These are phyloP conservation scores for Heteromyza rotundicornis DNA, from an alignment of 2,888 invertebrate species.

Conservation along the genomic window DNA sequence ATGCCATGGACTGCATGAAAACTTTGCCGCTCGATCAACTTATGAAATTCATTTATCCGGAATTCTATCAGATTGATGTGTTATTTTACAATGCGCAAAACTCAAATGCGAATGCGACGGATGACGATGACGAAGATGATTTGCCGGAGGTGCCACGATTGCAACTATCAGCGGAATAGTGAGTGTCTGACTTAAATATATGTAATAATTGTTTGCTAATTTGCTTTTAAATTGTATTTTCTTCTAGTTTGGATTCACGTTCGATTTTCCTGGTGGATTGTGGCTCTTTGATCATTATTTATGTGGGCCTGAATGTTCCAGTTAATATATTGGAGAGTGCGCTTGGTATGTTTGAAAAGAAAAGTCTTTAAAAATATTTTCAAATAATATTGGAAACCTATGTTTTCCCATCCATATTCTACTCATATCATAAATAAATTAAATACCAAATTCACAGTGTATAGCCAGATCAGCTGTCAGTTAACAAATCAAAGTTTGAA, in stretches of 20 bases:
- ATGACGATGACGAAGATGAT: slow-evolving; percentile 58
- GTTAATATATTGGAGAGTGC: slow-evolving; percentile 77
- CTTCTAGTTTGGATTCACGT: slow-evolving; percentile 73
- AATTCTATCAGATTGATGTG: slow-evolving; percentile 85
- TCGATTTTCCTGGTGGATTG: slow-evolving; percentile 94
- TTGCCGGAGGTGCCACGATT: slow-evolving; percentile 76
- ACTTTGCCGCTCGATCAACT: slow-evolving; percentile 80
- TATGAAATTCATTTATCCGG: slow-evolving; percentile 87
- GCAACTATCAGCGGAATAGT: slow-evolving; percentile 84
- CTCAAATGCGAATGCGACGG: slow-evolving; percentile 37
- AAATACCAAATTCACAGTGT: no score
- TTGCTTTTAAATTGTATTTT: no score
- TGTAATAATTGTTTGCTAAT: not conserved
- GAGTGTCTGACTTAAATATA: slow-evolving; percentile 34
- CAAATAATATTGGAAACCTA: no score
- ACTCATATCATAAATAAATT: no score
- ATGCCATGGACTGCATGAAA: slow-evolving; percentile 93
- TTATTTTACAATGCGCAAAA: slow-evolving; percentile 66
- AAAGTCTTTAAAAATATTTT: no score
- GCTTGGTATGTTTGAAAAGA: slow-evolving; percentile 66
- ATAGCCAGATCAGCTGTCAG: no score
- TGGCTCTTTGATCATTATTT: slow-evolving; percentile 80
- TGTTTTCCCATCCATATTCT: no score
- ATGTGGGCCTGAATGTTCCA: slow-evolving; percentile 81
- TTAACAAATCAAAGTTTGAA: no score